Conservation (phyloP, 1,140 invertebrate species). For the Glossosoma conforme region DNA sequence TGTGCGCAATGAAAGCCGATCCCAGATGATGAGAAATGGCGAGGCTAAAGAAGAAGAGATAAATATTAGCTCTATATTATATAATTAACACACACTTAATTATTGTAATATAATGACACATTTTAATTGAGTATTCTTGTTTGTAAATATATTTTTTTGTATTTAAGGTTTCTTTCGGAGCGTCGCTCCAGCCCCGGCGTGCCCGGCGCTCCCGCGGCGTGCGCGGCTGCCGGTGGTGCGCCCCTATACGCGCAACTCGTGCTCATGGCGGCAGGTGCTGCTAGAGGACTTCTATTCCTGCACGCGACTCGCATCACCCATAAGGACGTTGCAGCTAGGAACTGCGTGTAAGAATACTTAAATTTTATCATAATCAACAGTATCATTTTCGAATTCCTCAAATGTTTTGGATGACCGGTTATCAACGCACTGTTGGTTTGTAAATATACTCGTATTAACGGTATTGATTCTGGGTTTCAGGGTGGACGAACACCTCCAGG, state of each 20-base stretch:
- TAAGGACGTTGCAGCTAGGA: conserved; percentile 85
- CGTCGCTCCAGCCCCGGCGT: conserved; percentile 5
- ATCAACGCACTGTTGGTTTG: neutral
- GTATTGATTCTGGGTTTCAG: conserved; percentile 43
- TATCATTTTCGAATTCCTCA: neutral
- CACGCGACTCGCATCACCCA: conserved; percentile 86
- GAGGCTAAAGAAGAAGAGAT: too few species aligned
- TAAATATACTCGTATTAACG: neutral
- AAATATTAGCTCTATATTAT: too few species aligned
- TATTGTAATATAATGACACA: conserved; percentile 1
- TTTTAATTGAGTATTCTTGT: too few species aligned
- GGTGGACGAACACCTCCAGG: conserved; percentile 74
- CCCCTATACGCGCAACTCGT: conserved; percentile 80
- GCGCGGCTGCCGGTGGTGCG: conserved; percentile 34
- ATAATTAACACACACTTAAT: too few species aligned
- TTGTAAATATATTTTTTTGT: too few species aligned
- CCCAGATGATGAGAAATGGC: too few species aligned
- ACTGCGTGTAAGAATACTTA: conserved; percentile 75
- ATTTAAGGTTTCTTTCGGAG: conserved; percentile 17
- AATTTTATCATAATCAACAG: neutral
- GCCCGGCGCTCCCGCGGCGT: neutral
- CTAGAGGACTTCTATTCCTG: conserved; percentile 81
- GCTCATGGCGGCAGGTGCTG: conserved; percentile 82
- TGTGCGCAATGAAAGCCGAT: too few species aligned
- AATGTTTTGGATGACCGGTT: too few species aligned